Percentiles rank a stretch among this genome's conserved stretches.
phyloP scores from a whole-genome alignment of 2,888 invertebrate species.

The Unio delphinus region DNA sequence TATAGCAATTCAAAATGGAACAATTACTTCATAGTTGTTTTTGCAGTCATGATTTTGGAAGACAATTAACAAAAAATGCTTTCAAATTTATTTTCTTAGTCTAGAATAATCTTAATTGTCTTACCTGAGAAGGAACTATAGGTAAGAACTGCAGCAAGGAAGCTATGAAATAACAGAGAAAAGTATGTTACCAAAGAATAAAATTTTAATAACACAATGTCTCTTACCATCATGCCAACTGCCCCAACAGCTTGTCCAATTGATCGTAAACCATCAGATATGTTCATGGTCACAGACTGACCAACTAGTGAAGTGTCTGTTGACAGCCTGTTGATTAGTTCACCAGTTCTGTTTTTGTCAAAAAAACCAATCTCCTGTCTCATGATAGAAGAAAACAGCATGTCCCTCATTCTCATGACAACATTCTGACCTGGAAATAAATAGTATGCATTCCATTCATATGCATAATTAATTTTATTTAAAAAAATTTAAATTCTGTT shows the following conservation, averaged over 20 bases:
- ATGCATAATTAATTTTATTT: too few species aligned
- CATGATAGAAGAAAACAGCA: conserved; percentile 85
- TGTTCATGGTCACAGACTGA: conserved; percentile 90
- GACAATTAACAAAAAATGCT: too few species aligned
- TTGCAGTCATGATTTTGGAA: too few species aligned
- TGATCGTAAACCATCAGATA: conserved; percentile 94
- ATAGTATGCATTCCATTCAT: not conserved
- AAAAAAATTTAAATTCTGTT: too few species aligned
- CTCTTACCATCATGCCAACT: conserved; percentile 91
- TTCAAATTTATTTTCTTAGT: too few species aligned
- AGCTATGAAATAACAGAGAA: not conserved
- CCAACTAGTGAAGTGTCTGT: conserved; percentile 94
- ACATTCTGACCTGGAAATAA: conserved; percentile 84
- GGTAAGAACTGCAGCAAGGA: not conserved
- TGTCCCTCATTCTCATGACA: conserved; percentile 84
- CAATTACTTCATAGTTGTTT: too few species aligned
- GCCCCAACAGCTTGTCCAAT: conserved; percentile 89
- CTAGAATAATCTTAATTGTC: too few species aligned
- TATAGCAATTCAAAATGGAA: too few species aligned
- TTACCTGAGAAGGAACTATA: too few species aligned
- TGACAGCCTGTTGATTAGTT: conserved; percentile 90
- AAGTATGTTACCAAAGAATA: not conserved
- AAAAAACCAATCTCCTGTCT: conserved; percentile 93
- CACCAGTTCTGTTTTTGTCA: conserved; percentile 90
- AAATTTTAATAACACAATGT: not conserved